phyloP scores from a whole-genome alignment of 2,113 vertebrate species.

The Charadrius vociferus region DNA sequence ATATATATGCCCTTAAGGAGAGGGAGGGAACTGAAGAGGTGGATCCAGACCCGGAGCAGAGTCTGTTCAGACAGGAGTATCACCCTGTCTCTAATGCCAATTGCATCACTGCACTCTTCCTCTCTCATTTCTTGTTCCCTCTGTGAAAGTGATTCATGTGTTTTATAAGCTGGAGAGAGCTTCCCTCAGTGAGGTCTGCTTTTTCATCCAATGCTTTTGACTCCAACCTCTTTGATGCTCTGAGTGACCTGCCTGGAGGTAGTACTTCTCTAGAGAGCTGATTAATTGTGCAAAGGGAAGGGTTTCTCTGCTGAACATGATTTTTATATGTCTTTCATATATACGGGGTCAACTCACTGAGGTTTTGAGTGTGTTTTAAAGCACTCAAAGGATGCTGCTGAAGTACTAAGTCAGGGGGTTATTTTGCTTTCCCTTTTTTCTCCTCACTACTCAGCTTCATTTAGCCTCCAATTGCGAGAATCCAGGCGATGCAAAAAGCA shows the following conservation, averaged over 20 bases:
- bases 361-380: neutral
- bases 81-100: neutral
- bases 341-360: neutral
- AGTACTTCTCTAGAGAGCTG: neutral
- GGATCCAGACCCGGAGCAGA: neutral
- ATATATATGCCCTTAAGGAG: accelerated
- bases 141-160: neutral
- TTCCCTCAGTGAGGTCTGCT: neutral
- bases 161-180: neutral
- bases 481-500: neutral
- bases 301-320: neutral
- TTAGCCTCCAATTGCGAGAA: neutral
- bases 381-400: neutral
- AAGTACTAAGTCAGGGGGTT: neutral
- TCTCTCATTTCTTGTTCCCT: neutral
- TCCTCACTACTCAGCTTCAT: neutral
- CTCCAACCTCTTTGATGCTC: neutral
- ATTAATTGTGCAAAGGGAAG: neutral
- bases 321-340: neutral
- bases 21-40: neutral
- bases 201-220: neutral
- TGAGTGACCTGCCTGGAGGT: neutral
- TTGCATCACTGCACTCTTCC: neutral
- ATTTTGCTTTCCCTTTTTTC: neutral
- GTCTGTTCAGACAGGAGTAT: neutral